Base-by-base conservation (phyloP, 2,888 invertebrate species). In the Perizoma affinitatum region DNA sequence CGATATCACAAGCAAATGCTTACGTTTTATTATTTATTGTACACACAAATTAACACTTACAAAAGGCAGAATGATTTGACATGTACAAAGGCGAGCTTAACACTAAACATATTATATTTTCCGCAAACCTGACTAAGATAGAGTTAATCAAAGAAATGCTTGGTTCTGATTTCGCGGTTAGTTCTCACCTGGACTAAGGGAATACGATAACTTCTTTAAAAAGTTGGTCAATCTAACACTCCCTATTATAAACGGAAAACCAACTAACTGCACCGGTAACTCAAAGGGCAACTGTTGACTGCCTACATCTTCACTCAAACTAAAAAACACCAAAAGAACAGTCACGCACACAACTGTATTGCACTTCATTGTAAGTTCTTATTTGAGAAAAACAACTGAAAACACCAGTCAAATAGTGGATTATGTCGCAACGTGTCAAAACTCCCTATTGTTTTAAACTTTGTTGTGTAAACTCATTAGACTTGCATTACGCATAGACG, bases 211-310 rank as follows among this genome's bases (percentile, higher is more conserved):
- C 82, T 96, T 97, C 88, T 96, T 97, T 65, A 96, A 94, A 79
- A 97, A 97, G 87, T 96, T 97, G 0, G 96, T 95, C 55, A 97
- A 84, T 69, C 95, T 93, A 8, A 97, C 97, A 36, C 96, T 96
- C 6, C 96, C 86, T 53, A 97, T 95, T 70, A 97, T 97, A 63
- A 96, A 94, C 0, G 97, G 97, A 78, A 97, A 97, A 35, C 97
- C 97, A 43, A 97, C 93, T 58, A 97, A 88, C 78, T 97, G 96
- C n/a, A 97, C 96, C 8, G 97, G 97, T 57, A 97, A 83, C 76
- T 97, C 96, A 76, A 96, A 95, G 0, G 93, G 76, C 9, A 94
- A 93, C 72, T 94, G 93, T 61, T 80, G 75, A 48, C 73, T 57
- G 10, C 61, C 58, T n/a, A 72, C 73, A 54, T 67, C 62, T 55